Evolutionary conservation across 2,888 invertebrate species (phyloP).

Genomic region (Lepidocyrtoides sp.): DNA sequence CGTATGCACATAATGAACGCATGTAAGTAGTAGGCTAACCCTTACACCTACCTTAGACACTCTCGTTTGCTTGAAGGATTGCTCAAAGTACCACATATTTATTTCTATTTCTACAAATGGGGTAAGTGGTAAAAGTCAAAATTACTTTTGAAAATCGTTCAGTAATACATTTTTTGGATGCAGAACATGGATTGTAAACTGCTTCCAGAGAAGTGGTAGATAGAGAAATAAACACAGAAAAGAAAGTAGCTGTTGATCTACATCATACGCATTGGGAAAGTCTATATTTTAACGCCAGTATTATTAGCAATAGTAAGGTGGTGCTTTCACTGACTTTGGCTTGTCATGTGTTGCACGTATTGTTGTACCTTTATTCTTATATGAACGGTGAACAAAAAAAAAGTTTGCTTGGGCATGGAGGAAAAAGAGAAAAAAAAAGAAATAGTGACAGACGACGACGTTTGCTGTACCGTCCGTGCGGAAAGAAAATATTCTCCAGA

Average conservation of each 20-base stretch:
- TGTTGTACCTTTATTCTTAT: neutral
- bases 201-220: neutral
- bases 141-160: constrained; percentile 42
- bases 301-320: no score
- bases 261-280: neutral
- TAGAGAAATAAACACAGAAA: neutral
- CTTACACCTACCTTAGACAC: neutral
- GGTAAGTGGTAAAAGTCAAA: constrained; percentile 34
- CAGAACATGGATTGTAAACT: neutral
- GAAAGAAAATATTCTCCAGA: constrained; percentile 57
- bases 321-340: no score
- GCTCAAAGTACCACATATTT: no score
- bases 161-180: neutral
- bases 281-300: no score
- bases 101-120: no score
- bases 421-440: neutral
- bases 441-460: constrained; percentile 53
- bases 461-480: constrained; percentile 65
- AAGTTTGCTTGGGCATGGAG: neutral
- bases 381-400: no score
- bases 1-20: neutral
- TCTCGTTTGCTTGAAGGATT: neutral
- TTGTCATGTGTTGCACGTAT: neutral
- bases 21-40: neutral
- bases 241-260: neutral